phyloP scores from a whole-genome alignment of 2,113 vertebrate species.

The Eupsittula cactorum region DNA sequence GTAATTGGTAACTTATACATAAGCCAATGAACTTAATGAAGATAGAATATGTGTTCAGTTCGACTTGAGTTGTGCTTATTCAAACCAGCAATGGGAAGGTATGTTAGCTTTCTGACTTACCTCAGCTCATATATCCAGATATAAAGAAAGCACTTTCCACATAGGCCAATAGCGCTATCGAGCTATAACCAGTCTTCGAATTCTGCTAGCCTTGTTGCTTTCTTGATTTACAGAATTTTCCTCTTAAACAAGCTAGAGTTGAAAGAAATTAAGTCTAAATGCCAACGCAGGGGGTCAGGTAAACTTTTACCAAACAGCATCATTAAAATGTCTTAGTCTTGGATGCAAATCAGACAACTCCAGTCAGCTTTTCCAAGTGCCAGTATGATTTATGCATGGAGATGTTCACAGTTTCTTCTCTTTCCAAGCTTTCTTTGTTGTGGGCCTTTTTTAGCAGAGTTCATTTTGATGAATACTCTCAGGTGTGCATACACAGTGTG shows the following conservation, averaged over 20 bases:
- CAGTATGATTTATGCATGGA: not conserved
- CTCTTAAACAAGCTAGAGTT: not conserved
- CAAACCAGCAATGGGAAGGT: not conserved
- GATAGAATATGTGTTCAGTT: not conserved
- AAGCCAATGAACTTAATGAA: not conserved
- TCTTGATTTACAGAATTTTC: not conserved
- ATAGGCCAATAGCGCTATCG: not conserved
- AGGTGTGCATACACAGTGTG: not conserved
- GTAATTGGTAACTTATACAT: not conserved
- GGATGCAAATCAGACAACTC: not conserved
- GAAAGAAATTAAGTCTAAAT: not conserved
- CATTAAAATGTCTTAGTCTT: not conserved
- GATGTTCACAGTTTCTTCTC: not conserved
- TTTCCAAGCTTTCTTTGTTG: not conserved
- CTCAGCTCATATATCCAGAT: not conserved
- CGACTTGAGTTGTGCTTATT: not conserved
- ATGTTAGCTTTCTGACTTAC: slow-evolving; percentile 23
- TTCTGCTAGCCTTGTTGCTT: not conserved
- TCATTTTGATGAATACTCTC: not conserved
- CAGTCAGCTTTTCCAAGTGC: not conserved
- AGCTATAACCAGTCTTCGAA: not conserved
- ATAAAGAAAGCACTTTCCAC: not conserved
- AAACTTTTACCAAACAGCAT: not conserved
- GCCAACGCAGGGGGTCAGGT: not conserved
- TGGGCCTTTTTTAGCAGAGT: not conserved